These are phyloP conservation scores for Pantherophis vulpinus DNA, from an alignment of 2,797 vertebrate genomes.

Conservation along the genomic window DNA sequence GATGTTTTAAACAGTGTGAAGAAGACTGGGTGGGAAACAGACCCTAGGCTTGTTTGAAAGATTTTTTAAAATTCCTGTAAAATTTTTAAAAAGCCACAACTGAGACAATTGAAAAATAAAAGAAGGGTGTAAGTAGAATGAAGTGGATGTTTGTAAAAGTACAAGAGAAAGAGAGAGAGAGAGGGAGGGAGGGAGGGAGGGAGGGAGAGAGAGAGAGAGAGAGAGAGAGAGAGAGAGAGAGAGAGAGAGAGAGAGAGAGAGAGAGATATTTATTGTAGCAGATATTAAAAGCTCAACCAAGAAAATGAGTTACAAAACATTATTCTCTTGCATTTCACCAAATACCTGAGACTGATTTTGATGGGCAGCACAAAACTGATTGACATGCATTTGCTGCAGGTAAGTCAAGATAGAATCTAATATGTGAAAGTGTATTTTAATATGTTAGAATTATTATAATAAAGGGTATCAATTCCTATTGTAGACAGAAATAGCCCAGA, in stretches of 20 bases:
- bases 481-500: background rate
- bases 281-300: background rate
- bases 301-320: background rate
- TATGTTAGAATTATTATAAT: background rate
- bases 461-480: background rate
- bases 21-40: too few relatives aligned
- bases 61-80: too few relatives aligned
- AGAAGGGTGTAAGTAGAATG: too few relatives aligned
- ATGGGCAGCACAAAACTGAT: background rate
- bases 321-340: background rate
- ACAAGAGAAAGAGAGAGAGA: too few relatives aligned
- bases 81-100: too few relatives aligned
- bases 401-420: background rate
- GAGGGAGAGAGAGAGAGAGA: background rate
- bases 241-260: too few relatives aligned
- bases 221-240: background rate
- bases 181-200: too few relatives aligned
- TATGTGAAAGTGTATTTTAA: background rate
- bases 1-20: too few relatives aligned
- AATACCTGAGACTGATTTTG: background rate
- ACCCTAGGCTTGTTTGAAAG: too few relatives aligned
- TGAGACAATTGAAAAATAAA: too few relatives aligned
- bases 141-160: background rate
- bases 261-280: background rate
- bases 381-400: background rate